Evolutionary conservation across 1,140 invertebrate genomes (phyloP).

Genomic region (Nixonia krombeini): DNA sequence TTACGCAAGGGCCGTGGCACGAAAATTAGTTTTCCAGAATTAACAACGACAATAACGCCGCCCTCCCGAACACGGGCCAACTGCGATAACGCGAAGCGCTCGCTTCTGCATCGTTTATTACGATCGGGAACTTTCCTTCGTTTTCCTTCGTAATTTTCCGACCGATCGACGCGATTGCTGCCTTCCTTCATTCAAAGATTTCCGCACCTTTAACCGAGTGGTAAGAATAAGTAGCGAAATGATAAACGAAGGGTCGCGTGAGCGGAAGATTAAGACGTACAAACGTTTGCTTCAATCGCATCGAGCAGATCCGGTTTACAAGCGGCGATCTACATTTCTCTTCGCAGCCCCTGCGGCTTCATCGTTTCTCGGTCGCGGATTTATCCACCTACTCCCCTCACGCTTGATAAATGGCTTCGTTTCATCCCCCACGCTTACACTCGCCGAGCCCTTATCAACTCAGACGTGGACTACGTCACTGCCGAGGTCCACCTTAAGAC

Average conservation of each 20-base stretch:
- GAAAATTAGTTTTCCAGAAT: conserved; percentile 3
- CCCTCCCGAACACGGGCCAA: too few species aligned
- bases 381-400: conserved; percentile 57
- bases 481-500: conserved; percentile 32
- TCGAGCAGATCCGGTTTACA: conserved; percentile 26
- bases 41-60: too few species aligned
- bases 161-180: too few species aligned
- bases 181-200: too few species aligned
- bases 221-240: background rate
- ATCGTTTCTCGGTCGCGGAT: conserved; percentile 50
- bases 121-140: too few species aligned
- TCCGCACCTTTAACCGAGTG: background rate
- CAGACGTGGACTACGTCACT: conserved; percentile 36
- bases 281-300: conserved; percentile 13
- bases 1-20: background rate
- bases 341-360: conserved; percentile 29
- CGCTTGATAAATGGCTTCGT: conserved; percentile 62
- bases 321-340: conserved; percentile 25
- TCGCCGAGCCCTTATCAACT: conserved; percentile 62
- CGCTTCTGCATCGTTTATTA: too few species aligned
- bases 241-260: conserved; percentile 10
- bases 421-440: conserved; percentile 48
- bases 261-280: conserved; percentile 12
- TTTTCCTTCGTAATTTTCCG: too few species aligned
- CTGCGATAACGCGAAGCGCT: too few species aligned